phyloP scores from a whole-genome alignment of 1,140 invertebrate species.

The Ceratosolen fusciceps region DNA sequence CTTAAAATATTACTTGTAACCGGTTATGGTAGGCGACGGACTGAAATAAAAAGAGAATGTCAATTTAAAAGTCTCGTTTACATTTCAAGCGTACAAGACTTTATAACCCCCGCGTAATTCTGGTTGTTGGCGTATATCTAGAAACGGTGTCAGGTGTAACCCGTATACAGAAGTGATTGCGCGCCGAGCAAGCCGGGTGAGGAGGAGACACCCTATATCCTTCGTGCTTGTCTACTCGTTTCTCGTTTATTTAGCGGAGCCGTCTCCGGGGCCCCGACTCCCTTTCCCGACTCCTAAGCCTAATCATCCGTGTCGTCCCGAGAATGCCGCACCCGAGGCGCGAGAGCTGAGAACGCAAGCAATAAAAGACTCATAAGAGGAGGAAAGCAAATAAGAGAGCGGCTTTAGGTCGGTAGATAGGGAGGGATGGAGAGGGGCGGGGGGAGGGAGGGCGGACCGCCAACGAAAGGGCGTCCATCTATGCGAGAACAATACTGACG shows the following conservation, averaged over 20 bases:
- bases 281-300: background rate
- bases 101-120: constrained; percentile 26
- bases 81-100: background rate
- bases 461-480: constrained; percentile 27
- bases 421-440: background rate
- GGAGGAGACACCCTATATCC: constrained; percentile 3
- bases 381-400: background rate
- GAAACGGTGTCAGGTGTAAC: constrained; percentile 16
- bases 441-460: background rate
- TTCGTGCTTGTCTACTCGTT: constrained; percentile 20
- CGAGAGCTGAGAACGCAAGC: background rate
- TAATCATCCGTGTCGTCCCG: constrained; percentile 25
- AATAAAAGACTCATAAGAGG: background rate
- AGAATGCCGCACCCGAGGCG: constrained; percentile 3
- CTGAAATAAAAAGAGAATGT: background rate
- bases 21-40: background rate
- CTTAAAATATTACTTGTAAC: background rate
- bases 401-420: background rate
- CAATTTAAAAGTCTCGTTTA: background rate
- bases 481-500: constrained; percentile 45
- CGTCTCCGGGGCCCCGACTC: background rate
- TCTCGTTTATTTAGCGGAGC: background rate
- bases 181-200: background rate
- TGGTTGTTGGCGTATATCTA: constrained; percentile 18
- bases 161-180: constrained; percentile 11